A percentile compares a stretch with the other conserved stretches of the same genome.
Evolutionary conservation across 2,888 invertebrate genomes (phyloP).

Genomic region (Ligdia adustata): DNA sequence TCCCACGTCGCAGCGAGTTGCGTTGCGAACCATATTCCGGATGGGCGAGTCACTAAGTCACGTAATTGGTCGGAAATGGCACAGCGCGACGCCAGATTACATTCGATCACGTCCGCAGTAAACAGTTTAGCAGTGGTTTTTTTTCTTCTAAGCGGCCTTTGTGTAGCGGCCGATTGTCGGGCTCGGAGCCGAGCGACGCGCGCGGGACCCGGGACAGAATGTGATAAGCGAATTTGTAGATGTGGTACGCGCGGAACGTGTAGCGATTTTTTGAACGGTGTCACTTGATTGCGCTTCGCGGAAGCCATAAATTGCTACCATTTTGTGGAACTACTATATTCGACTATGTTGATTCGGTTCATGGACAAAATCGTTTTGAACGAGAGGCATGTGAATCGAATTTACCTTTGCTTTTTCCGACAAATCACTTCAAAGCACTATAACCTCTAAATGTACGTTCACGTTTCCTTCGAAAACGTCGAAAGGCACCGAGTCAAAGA

Average conservation of each 20-base stretch:
- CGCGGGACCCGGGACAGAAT: constrained; percentile 17
- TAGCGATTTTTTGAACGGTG: constrained; percentile 26
- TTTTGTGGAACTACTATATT: background rate
- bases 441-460: constrained; percentile 1
- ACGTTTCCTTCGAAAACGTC: constrained; percentile 6
- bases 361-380: too few relatives aligned
- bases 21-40: constrained; percentile 44
- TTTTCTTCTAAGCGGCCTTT: constrained; percentile 55
- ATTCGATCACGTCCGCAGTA: constrained; percentile 68
- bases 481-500: constrained; percentile 5
- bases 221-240: constrained; percentile 35
- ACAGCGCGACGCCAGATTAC: constrained; percentile 63
- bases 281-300: constrained; percentile 16
- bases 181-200: constrained; percentile 23
- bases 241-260: constrained; percentile 34
- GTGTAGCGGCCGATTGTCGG: constrained; percentile 41
- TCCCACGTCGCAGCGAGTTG: constrained; percentile 21
- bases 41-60: constrained; percentile 59
- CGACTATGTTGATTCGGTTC: background rate
- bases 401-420: too few relatives aligned
- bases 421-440: background rate
- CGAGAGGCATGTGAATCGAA: too few relatives aligned
- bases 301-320: constrained; percentile 7
- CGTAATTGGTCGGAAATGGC: constrained; percentile 72
- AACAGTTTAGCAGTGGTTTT: constrained; percentile 69